These are phyloP conservation scores for Eubucco bourcierii DNA, from an alignment of 2,113 vertebrate species.

Conservation along the genomic window DNA sequence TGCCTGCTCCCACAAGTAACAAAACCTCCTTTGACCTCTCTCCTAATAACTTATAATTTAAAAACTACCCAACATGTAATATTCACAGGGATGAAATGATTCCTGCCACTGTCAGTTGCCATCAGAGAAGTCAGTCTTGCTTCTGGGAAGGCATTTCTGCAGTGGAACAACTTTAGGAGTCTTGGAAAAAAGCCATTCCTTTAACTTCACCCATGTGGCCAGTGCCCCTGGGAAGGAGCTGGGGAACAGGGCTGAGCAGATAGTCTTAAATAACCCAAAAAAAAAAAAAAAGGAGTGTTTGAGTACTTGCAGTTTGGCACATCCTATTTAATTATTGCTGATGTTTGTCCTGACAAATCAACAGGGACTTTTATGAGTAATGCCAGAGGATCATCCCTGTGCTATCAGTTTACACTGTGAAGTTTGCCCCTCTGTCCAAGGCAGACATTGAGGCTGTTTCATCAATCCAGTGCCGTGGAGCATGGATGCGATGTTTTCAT, in stretches of 20 bases:
- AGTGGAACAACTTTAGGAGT: not conserved
- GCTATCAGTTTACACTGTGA: conserved; percentile 74
- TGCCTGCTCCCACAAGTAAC: not conserved
- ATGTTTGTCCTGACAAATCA: not conserved
- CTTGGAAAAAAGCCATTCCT: not conserved
- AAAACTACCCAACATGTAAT: not conserved
- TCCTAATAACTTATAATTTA: conserved; percentile 63
- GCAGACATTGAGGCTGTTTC: conserved; percentile 43
- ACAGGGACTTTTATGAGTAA: conserved; percentile 3
- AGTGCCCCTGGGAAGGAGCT: not conserved
- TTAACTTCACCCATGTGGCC: not conserved
- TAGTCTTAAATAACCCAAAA: conserved; percentile 1
- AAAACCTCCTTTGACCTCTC: not conserved
- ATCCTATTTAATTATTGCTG: not conserved
- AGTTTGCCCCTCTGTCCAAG: conserved; percentile 42
- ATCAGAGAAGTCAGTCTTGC: not conserved
- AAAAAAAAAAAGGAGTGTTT: conserved; percentile 9
- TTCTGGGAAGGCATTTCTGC: conserved; percentile 17
- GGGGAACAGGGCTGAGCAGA: not conserved
- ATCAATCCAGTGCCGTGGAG: conserved; percentile 41
- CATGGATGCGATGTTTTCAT: conserved; percentile 59
- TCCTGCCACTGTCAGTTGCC: conserved; percentile 1
- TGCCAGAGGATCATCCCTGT: not conserved
- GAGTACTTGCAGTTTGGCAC: conserved; percentile 48
- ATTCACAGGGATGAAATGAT: not conserved